These are phyloP conservation scores for Amblyopsis rosae DNA, from an alignment of 2,113 vertebrate genomes.

Conservation along the genomic window DNA sequence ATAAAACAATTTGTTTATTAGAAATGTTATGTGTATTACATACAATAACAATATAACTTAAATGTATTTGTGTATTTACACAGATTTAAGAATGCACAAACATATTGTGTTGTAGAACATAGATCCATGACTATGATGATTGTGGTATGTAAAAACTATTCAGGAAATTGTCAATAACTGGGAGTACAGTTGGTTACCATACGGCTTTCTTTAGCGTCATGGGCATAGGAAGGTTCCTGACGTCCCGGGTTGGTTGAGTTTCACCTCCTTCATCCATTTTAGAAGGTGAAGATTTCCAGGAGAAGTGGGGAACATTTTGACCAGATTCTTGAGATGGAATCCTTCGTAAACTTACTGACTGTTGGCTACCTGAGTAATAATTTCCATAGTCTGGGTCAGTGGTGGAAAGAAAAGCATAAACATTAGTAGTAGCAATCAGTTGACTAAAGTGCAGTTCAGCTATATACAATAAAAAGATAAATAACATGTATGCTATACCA, in stretches of 20 bases:
- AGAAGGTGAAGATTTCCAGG: slow-evolving; percentile 28
- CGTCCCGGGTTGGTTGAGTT: slow-evolving; percentile 22
- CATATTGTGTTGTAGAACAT: no score
- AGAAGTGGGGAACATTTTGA: slow-evolving; percentile 48
- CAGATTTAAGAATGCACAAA: no score
- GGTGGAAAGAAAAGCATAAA: slow-evolving; percentile 2
- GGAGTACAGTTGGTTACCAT: slow-evolving; percentile 45
- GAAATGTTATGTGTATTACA: no score
- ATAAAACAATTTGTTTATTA: background rate
- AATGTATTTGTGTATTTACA: no score
- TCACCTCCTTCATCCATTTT: slow-evolving; percentile 27
- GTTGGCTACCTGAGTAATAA: slow-evolving; percentile 28
- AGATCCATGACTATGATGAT: background rate
- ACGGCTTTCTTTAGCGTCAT: slow-evolving; percentile 71
- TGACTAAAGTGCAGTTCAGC: background rate
- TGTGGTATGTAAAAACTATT: background rate
- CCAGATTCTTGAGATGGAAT: slow-evolving; percentile 27
- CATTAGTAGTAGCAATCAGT: background rate
- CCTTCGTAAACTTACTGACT: slow-evolving; percentile 48
- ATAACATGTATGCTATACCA: background rate
- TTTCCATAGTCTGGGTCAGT: slow-evolving; percentile 16
- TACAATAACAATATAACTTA: no score
- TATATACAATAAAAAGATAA: background rate
- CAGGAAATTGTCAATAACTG: background rate
- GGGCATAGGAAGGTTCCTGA: slow-evolving; percentile 52